Evolutionary conservation across 2,888 invertebrate genomes (phyloP).

Genomic region (Synergus itoensis): DNA sequence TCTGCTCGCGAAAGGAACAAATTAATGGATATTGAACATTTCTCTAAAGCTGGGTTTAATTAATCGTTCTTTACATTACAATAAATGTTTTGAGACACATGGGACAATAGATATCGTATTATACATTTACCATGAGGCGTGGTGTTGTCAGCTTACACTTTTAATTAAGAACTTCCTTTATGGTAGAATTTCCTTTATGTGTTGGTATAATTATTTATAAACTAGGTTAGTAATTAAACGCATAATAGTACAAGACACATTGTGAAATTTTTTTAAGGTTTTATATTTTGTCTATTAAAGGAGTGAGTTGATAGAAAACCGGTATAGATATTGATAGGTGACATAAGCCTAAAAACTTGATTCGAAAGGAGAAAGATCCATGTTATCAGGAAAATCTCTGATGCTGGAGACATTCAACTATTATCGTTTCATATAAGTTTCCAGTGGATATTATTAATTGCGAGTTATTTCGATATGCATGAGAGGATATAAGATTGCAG

Average conservation of each 20-base stretch:
- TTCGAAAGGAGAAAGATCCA: neutral
- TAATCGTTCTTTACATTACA: neutral
- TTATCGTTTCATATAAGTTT: conserved; percentile 1
- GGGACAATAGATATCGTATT: neutral
- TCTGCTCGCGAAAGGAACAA: neutral
- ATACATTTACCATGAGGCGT: neutral
- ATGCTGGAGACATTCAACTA: conserved; percentile 16
- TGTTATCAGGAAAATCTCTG: neutral
- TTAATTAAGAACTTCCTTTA: too few relatives aligned
- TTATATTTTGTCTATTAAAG: neutral
- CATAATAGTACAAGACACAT: neutral
- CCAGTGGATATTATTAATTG: conserved; percentile 4
- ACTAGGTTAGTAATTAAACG: neutral
- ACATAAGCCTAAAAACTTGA: conserved; percentile 30
- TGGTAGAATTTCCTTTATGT: neutral
- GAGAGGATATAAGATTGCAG: neutral
- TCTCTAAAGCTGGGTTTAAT: neutral
- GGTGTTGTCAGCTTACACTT: neutral
- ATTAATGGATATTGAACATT: conserved; percentile 1
- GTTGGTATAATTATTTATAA: conserved; percentile 16
- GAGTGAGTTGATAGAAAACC: conserved; percentile 7
- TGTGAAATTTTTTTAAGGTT: neutral
- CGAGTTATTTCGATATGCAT: neutral
- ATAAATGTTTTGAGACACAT: neutral
- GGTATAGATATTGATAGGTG: conserved; percentile 12